phyloP scores from a whole-genome alignment of 2,113 vertebrate genomes.

The Bubalus kerabau region DNA sequence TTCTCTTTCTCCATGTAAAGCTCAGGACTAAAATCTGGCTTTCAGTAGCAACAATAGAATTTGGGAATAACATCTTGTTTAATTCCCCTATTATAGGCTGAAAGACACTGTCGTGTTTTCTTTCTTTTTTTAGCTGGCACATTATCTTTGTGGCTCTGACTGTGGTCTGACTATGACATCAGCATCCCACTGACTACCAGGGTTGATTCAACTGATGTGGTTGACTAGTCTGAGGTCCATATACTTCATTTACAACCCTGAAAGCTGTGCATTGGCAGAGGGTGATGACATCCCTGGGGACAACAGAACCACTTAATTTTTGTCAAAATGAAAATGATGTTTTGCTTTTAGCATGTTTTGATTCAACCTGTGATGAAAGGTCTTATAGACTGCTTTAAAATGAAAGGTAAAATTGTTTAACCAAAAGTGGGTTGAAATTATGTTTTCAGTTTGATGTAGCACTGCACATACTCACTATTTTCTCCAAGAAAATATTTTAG shows the following conservation, averaged over 20 bases:
- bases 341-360: constrained; percentile 24
- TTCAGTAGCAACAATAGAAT: not conserved
- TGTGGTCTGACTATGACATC: constrained; percentile 1
- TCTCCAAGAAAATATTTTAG: not conserved
- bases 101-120: not conserved
- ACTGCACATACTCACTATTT: not conserved
- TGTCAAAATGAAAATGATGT: constrained; percentile 39
- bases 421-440: not conserved
- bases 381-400: not conserved
- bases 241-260: not conserved
- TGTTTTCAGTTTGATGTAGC: not conserved
- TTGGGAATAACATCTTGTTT: not conserved
- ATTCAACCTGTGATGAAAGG: not conserved
- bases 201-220: not conserved
- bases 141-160: not conserved
- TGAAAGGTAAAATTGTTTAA: constrained; percentile 19
- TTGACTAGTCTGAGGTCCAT: not conserved
- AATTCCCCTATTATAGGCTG: not conserved
- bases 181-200: not conserved
- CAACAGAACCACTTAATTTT: constrained; percentile 33
- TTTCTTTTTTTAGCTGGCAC: not conserved
- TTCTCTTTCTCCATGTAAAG: not conserved
- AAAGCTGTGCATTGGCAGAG: not conserved
- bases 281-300: not conserved
- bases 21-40: not conserved